phyloP scores from a whole-genome alignment of 2,888 invertebrate species.

The Catonia carolina region DNA sequence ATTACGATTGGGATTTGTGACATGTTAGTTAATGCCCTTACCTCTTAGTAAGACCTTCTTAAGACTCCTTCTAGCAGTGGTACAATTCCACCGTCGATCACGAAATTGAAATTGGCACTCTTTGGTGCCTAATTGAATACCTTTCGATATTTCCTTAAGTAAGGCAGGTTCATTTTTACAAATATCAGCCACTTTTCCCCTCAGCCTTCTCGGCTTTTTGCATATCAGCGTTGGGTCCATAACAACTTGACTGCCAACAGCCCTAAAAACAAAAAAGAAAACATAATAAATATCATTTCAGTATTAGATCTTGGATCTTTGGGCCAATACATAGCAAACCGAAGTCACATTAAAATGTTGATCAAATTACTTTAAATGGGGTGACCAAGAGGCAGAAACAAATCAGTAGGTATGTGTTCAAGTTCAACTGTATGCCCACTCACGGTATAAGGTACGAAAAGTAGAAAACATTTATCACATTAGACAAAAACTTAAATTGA shows the following conservation, averaged over 20 bases:
- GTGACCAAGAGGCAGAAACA: no score
- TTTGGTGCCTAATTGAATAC: constrained; percentile 71
- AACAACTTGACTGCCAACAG: constrained; percentile 76
- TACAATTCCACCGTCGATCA: constrained; percentile 82
- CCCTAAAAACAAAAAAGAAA: constrained; percentile 49
- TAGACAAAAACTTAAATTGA: no score
- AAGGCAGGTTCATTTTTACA: constrained; percentile 77
- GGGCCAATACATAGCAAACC: no score
- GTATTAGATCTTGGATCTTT: constrained; percentile 16
- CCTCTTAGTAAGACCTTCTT: constrained; percentile 81
- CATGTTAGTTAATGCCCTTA: no score
- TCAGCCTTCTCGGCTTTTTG: constrained; percentile 71
- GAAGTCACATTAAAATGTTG: no score
- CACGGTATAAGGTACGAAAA: no score
- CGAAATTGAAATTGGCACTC: constrained; percentile 85
- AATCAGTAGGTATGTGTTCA: no score
- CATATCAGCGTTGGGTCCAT: constrained; percentile 86
- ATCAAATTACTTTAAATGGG: no score
- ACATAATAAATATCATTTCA: constrained; percentile 14
- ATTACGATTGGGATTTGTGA: no score
- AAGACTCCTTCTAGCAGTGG: constrained; percentile 69
- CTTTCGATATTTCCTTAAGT: constrained; percentile 73
- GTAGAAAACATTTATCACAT: no score
- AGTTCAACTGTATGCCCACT: no score
- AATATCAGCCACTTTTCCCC: constrained; percentile 70